A percentile compares a stretch with the other conserved stretches of the same genome.
Conservation (phyloP, 1,140 invertebrate genomes). For the Nixonia krombeini region DNA sequence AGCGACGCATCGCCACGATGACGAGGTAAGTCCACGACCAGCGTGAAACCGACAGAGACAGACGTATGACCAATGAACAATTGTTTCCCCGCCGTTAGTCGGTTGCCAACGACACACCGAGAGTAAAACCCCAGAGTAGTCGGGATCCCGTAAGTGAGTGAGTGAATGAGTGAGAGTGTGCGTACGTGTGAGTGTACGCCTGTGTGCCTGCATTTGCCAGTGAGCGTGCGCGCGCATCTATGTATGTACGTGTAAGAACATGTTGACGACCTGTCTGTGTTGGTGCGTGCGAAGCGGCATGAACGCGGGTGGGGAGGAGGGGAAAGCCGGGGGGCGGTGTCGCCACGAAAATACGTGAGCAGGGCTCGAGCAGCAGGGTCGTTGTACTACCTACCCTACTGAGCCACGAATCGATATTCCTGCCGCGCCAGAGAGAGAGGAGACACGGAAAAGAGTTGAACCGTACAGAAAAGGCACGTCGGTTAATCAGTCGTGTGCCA, state of each 20-base stretch:
- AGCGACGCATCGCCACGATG: slow-evolving; percentile 50
- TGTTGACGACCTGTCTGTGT: slow-evolving; percentile 7
- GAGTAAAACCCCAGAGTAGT: slow-evolving; percentile 8
- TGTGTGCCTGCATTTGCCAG: slow-evolving; percentile 17
- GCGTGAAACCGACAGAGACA: too few species aligned
- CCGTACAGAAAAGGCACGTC: slow-evolving; percentile 20
- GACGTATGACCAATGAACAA: too few species aligned
- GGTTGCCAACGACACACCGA: too few species aligned
- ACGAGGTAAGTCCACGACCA: slow-evolving; percentile 53
- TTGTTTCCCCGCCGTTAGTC: too few species aligned
- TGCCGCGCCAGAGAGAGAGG: slow-evolving; percentile 33
- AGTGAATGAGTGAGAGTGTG: too few species aligned
- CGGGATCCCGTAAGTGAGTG: too few species aligned
- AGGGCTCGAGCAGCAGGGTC: slow-evolving; percentile 56
- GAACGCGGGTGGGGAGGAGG: slow-evolving; percentile 4
- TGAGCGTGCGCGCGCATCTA: neutral
- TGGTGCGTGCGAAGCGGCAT: neutral
- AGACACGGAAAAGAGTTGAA: slow-evolving; percentile 8
- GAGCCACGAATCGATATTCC: slow-evolving; percentile 62
- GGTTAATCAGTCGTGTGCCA: too few species aligned
- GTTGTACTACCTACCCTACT: slow-evolving; percentile 54
- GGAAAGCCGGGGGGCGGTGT: slow-evolving; percentile 46
- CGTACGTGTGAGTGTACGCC: neutral
- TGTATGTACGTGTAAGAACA: slow-evolving; percentile 2
- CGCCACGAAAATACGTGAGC: slow-evolving; percentile 51